A percentile compares a stretch with the other conserved stretches of the same genome.
Conservation (phyloP, 2,888 invertebrate genomes). For the Chromoteleia sp. region DNA sequence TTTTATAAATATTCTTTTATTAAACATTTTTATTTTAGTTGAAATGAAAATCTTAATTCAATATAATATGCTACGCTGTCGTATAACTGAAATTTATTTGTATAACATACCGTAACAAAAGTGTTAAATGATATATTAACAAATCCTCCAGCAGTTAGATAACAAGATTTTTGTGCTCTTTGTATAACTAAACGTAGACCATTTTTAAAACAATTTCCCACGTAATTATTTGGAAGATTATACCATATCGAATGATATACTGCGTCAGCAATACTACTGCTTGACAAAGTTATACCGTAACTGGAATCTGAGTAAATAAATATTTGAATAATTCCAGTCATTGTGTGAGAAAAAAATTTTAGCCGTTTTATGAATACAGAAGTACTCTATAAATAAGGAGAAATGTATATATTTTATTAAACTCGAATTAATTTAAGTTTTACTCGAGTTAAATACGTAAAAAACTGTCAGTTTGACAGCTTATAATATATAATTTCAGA, state of each 20-base stretch:
- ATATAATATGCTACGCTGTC: too few species aligned
- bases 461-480: too few species aligned
- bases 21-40: too few species aligned
- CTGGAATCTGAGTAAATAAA: conserved; percentile 75
- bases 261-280: conserved; percentile 71
- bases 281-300: conserved; percentile 74
- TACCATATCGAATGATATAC: conserved; percentile 74
- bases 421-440: too few species aligned
- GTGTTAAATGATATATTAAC: conserved; percentile 74
- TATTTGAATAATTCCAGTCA: conserved; percentile 71
- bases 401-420: conserved; percentile 6
- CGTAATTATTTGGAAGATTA: conserved; percentile 58
- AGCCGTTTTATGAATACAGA: conserved; percentile 35
- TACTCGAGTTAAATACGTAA: too few species aligned
- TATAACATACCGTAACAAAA: conserved; percentile 74
- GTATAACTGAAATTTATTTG: too few species aligned
- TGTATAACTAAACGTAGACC: conserved; percentile 72
- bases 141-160: conserved; percentile 75
- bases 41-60: too few species aligned
- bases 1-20: too few species aligned
- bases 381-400: conserved; percentile 20
- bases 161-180: conserved; percentile 73
- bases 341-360: conserved; percentile 72
- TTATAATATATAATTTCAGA: too few species aligned
- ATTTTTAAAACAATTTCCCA: conserved; percentile 67